Base-by-base conservation (phyloP, 2,888 invertebrate species). In the Sturmia bella region DNA sequence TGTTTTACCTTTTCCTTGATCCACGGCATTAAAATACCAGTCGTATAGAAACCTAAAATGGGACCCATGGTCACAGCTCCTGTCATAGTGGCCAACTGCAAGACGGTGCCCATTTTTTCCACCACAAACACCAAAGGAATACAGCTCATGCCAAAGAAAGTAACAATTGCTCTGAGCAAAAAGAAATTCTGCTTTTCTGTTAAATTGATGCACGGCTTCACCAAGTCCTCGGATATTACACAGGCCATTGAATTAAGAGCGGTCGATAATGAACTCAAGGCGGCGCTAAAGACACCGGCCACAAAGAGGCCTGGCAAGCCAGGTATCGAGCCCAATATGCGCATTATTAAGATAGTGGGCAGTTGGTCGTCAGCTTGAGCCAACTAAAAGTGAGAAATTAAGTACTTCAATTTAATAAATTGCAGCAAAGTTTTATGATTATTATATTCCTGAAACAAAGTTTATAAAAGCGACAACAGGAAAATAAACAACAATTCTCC, bases 201-300 rank as follows among this genome's bases (percentile, higher is more conserved):
- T 0, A 93, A 87, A 80, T 92, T 93, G 64, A 93, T 91, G 84
- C 93, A 92, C 0, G 95, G 95, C 84, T 94, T 95, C 86, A 95
- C 93, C 87, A 96, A 93, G 88, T 96, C 96, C 91, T 96, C 95
- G 41, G 95, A 92, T 50, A 96, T 94, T 0, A 96, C 95, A 9
- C 95, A 96, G 1, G 96, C 93, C 94, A 96, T 94, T 0, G 96
- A 95, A 87, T 96, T 96, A 0, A 96, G 91, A 0, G 95, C 95
- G 12, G 96, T 96, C 0, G 96, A 96, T 88, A 96, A 92, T 0
- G 96, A 95, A 89, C 96, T 96, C 45, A 98, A 91, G 1, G 97
- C 96, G 9, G 97, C 98, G 90, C 97, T 97, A 87, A 97, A 97
- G 27, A 98, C 95, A 5, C 97, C 97, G 52, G 97, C 96, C 0